Percentiles rank a stretch among this genome's conserved stretches.
These are phyloP conservation scores for Sinotaia quadrata DNA, from an alignment of 2,888 invertebrate species.

Conservation along the genomic window DNA sequence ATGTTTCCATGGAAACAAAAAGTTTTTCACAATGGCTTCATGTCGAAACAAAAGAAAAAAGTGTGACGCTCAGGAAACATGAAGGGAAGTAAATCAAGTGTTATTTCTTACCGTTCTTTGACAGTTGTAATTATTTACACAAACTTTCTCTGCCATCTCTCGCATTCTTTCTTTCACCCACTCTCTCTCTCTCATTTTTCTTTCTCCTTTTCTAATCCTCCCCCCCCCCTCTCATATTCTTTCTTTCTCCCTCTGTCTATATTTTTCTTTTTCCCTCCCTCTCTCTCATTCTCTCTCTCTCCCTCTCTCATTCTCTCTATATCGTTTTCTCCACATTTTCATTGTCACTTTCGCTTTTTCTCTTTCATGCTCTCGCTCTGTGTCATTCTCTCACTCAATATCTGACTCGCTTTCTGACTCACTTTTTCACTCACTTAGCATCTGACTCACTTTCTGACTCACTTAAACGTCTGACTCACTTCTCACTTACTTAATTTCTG, in stretches of 20 bases:
- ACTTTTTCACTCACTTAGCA: neutral
- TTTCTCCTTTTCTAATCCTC: neutral
- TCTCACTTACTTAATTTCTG: neutral
- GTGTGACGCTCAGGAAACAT: neutral
- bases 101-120: too few species aligned
- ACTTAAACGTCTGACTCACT: too few species aligned
- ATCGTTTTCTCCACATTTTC: neutral
- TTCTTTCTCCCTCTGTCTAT: conserved; percentile 3
- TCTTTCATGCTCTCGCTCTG: neutral
- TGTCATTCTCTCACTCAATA: neutral
- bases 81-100: neutral
- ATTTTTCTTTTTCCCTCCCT: conserved; percentile 9
- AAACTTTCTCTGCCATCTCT: neutral
- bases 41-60: neutral
- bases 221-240: neutral
- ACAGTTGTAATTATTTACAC: too few species aligned
- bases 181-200: neutral
- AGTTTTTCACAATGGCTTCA: too few species aligned
- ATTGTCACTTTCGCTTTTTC: too few species aligned
- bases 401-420: neutral
- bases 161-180: neutral
- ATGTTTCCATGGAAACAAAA: too few species aligned
- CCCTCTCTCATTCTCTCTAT: conserved; percentile 10
- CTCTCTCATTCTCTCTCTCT: too few species aligned
- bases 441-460: neutral